These are phyloP conservation scores for Toxonevra muliebris DNA, from an alignment of 2,888 invertebrate species.

Conservation along the genomic window DNA sequence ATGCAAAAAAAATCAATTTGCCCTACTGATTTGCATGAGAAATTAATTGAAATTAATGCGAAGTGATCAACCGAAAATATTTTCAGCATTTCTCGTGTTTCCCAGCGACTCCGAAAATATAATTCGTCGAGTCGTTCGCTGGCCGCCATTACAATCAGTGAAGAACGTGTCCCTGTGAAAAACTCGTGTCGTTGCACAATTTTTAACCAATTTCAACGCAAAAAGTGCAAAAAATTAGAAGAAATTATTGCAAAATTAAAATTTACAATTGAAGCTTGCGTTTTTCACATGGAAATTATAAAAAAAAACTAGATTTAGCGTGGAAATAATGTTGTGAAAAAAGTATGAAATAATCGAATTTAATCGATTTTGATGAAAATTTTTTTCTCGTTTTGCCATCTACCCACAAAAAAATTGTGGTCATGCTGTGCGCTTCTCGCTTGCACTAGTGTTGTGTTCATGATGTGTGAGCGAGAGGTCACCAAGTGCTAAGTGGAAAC, in stretches of 20 bases:
- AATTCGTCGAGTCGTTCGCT: slow-evolving; percentile 49
- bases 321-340: slow-evolving; percentile 61
- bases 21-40: slow-evolving; percentile 29
- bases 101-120: slow-evolving; percentile 53
- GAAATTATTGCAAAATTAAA: slow-evolving; percentile 51
- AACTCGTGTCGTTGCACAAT: slow-evolving; percentile 60
- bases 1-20: slow-evolving; percentile 34
- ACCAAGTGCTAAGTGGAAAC: slow-evolving; percentile 15
- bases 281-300: slow-evolving; percentile 50
- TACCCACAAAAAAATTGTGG: slow-evolving; percentile 29
- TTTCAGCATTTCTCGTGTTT: slow-evolving; percentile 37
- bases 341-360: slow-evolving; percentile 53
- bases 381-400: slow-evolving; percentile 44
- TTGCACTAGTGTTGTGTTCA: slow-evolving; percentile 16
- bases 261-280: slow-evolving; percentile 50
- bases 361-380: slow-evolving; percentile 60
- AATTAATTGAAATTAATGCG: slow-evolving; percentile 35
- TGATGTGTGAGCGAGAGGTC: slow-evolving; percentile 31
- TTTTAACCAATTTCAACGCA: slow-evolving; percentile 55
- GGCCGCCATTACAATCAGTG: slow-evolving; percentile 63
- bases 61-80: slow-evolving; percentile 28
- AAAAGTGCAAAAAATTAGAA: slow-evolving; percentile 55
- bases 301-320: slow-evolving; percentile 49
- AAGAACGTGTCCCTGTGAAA: slow-evolving; percentile 65
- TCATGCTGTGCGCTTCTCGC: slow-evolving; percentile 34